These are phyloP conservation scores for Coendou prehensilis DNA, from an alignment of 2,797 vertebrate genomes.

Conservation along the genomic window DNA sequence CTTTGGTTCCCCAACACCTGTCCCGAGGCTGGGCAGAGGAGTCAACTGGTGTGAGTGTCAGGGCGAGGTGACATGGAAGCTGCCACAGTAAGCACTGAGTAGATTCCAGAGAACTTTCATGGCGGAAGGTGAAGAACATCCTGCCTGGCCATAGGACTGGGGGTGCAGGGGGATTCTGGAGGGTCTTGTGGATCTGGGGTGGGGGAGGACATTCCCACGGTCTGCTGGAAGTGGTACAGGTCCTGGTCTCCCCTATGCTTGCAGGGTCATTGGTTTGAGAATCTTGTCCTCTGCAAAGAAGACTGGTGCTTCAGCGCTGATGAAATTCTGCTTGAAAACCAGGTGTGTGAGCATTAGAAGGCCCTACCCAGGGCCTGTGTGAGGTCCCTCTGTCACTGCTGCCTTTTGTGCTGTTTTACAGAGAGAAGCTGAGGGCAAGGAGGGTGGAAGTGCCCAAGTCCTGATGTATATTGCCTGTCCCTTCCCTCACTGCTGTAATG, in stretches of 20 bases:
- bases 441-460: neutral
- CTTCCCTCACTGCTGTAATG: neutral
- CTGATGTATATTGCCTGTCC: neutral
- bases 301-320: no score
- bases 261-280: neutral
- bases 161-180: neutral
- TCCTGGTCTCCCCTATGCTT: neutral
- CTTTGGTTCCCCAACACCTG: slow-evolving; percentile 50
- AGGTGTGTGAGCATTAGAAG: neutral
- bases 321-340: slow-evolving; percentile 28
- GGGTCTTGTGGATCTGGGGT: neutral
- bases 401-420: neutral
- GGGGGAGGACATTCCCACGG: neutral
- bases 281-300: slow-evolving; percentile 1
- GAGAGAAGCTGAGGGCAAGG: neutral
- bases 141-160: neutral
- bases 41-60: slow-evolving; percentile 67
- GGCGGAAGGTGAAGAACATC: neutral
- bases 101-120: neutral
- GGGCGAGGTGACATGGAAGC: neutral
- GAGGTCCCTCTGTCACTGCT: neutral
- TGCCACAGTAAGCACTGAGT: slow-evolving; percentile 34
- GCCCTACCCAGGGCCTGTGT: neutral
- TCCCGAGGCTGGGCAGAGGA: slow-evolving; percentile 57
- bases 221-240: neutral